Evolutionary conservation across 2,113 vertebrate species (phyloP), one percentile per base, ranked within the genome.

Genomic region (Lonchura striata): DNA sequence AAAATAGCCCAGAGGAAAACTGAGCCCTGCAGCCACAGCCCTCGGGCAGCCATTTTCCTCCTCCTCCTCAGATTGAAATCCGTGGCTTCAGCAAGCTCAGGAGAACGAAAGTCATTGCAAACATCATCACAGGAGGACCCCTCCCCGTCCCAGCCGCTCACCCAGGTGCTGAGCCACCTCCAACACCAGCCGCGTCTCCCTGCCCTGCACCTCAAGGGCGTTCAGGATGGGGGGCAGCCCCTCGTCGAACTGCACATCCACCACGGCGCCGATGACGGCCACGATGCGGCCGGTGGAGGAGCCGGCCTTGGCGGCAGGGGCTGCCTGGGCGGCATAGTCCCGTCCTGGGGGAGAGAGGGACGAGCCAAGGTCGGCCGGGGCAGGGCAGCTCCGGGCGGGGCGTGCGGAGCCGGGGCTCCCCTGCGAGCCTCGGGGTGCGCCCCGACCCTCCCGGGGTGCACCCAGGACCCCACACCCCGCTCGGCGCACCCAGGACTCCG

Each of bases 141-240:
- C 41, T 9, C 39, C 44, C 42, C 42, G 1, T 15, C 3, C 3
- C 53, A 14, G 47, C 8, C 13, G 13, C 81, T 99, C 97, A 99
- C 99, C 99, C 56, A 99, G 98, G 97, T 99, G 99, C 97, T 99
- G 99, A 37, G 99, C 99, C 59, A 99, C 99, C 96, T 99, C 99
- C 98, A 99, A 92, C 95, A 99, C 99, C 53, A 99, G 98, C 86
- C 99, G 98, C 70, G 98, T 97, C 7, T 99, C 99, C 50, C 99
- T 98, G 95, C 98, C 99, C 50, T 98, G 93, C 31, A 99, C 99
- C 88, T 99, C 99, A 35, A 99, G 97, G 52, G 99, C 99, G 85
- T 99, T 99, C 28, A 99, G 98, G 90, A 99, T 99, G 59, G 99
- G 99, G 35, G 99, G 99, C 20, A 99, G 98, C 21, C 96, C 99